These are phyloP conservation scores for Drosophila persimilis DNA, from an alignment of 1,140 invertebrate genomes.

Conservation along the genomic window DNA sequence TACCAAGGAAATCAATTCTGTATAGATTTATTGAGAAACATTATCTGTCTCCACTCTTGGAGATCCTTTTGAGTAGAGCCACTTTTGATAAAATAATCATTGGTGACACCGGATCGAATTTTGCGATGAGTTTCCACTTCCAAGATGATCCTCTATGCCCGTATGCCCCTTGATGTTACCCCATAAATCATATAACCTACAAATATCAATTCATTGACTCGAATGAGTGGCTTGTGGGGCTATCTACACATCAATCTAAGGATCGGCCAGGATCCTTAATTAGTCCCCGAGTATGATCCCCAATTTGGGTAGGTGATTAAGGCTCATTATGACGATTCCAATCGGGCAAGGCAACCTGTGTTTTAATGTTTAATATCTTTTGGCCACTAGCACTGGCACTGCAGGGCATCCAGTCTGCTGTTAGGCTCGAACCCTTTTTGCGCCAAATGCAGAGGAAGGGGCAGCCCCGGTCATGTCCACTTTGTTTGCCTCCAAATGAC, in stretches of 20 bases:
- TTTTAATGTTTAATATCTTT: not conserved
- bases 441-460: slow-evolving; percentile 18
- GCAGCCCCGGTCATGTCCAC: slow-evolving; percentile 65
- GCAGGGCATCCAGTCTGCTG: slow-evolving; percentile 64
- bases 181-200: too few species aligned
- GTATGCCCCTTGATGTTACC: too few species aligned
- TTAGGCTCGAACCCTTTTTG: slow-evolving; percentile 48
- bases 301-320: slow-evolving; percentile 36
- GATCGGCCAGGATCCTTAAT: slow-evolving; percentile 17
- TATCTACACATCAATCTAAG: not conserved
- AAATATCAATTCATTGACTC: too few species aligned
- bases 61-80: too few species aligned
- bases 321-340: slow-evolving; percentile 32
- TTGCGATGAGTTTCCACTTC: too few species aligned
- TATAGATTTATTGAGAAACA: too few species aligned
- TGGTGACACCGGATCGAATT: too few species aligned
- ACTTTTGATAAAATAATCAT: too few species aligned
- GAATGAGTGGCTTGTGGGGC: too few species aligned
- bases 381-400: slow-evolving; percentile 9
- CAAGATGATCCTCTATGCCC: too few species aligned
- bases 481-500: slow-evolving; percentile 80
- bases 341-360: slow-evolving; percentile 28
- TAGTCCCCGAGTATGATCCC: slow-evolving; percentile 2
- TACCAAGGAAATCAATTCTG: too few species aligned
- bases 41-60: too few species aligned